Conservation (phyloP, 2,113 vertebrate species). For the Nothocercus nigrocapillus region DNA sequence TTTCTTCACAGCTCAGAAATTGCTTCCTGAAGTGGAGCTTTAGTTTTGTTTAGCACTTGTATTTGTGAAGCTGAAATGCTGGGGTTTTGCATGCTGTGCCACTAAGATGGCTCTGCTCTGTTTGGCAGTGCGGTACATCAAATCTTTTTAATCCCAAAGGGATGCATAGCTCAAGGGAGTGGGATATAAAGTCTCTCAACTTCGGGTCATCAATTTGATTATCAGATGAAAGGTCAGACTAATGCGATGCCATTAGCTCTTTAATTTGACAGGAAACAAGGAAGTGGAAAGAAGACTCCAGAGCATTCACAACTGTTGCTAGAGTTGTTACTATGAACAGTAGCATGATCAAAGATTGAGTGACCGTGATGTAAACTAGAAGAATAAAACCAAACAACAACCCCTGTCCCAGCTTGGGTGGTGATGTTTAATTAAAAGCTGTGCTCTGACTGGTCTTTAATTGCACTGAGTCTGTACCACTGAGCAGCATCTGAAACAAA, state of each 20-base stretch:
- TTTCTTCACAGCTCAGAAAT: conserved; percentile 59
- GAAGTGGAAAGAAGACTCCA: background rate
- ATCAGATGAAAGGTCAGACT: background rate
- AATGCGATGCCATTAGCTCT: background rate
- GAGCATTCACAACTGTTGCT: background rate
- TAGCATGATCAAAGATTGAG: background rate
- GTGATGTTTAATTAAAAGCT: background rate
- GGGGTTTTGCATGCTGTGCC: background rate
- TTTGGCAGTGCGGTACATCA: background rate
- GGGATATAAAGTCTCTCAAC: background rate
- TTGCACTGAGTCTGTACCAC: background rate
- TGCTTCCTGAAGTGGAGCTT: conserved; percentile 63
- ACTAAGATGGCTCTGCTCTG: background rate
- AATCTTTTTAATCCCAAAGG: background rate
- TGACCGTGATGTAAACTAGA: background rate
- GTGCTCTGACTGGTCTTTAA: background rate
- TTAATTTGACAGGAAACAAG: background rate
- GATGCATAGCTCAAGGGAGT: background rate
- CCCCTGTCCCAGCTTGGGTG: background rate
- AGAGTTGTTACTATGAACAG: background rate
- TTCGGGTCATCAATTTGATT: background rate
- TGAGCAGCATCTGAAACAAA: background rate
- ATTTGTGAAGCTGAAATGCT: conserved; percentile 46
- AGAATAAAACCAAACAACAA: background rate
- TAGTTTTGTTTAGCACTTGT: conserved; percentile 45